Evolutionary conservation across 1,140 invertebrate species (phyloP), one percentile per base, ranked within the genome.

Genomic region (Yoshiicerus persimilis): DNA sequence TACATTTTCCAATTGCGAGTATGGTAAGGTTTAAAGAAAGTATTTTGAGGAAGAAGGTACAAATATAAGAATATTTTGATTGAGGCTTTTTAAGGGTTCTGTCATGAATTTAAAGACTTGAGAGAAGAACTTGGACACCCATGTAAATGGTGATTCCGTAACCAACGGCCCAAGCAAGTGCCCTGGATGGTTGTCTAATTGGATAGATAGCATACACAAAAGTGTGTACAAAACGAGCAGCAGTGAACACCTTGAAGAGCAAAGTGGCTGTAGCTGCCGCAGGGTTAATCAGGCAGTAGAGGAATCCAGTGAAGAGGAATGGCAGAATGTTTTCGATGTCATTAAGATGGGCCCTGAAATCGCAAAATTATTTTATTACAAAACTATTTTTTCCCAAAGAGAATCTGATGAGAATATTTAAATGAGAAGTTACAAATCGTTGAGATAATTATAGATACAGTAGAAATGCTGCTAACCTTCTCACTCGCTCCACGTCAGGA

Each of bases 311-410:
- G 3, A 94, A 90, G 10, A 95, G 93, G 92, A 95, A 96, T 5
- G 94, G 93, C 13, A 95, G 91, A 87, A 96, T 93, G 90, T 96
- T 96, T 91, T 96, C 95, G 77, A 96, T 89, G 91, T 96, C 95
- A 91, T 96, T 96, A 83, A 93, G 92, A 91, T 96, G 95, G n/a
- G 95, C 94, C 89, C 95, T 95, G 90, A 6, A 92, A 92, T 23
- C 75, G 25, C 93, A 88, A 87, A 86, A 13, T 32, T 70, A 80
- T 6, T 5, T 64, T 64, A n/a, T 10, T n/a, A n/a, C 5, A 47
- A 47, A 56, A n/a, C 4, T 16, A n/a, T 56, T 4, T n/a, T n/a
- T 20, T n/a, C n/a, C n/a, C n/a, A n/a, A n/a, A n/a, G n/a, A n/a
- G n/a, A n/a, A n/a, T n/a, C n/a, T n/a, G n/a, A n/a, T n/a, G n/a